Conservation (phyloP, 2,797 vertebrate genomes). For the Stomatorhinus walkeri region DNA sequence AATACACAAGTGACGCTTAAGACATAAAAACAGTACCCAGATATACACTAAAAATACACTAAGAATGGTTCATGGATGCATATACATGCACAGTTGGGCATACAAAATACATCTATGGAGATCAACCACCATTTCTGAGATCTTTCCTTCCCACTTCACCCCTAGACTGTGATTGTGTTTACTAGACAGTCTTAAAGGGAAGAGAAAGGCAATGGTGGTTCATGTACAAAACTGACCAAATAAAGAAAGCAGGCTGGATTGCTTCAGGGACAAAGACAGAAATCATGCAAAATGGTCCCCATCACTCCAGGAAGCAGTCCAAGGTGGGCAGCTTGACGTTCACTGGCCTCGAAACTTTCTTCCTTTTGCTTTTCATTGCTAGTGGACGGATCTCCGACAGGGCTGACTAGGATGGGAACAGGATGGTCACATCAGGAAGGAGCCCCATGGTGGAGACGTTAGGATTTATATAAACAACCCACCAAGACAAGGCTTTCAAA, state of each 20-base stretch:
- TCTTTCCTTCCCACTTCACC: background rate
- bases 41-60: background rate
- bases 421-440: conserved; percentile 10
- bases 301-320: conserved; percentile 72
- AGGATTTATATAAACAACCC: background rate
- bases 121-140: background rate
- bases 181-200: background rate
- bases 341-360: conserved; percentile 60
- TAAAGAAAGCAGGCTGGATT: background rate
- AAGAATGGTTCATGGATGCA: background rate
- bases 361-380: conserved; percentile 67
- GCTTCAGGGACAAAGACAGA: conserved; percentile 44
- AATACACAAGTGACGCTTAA: background rate
- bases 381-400: conserved; percentile 68
- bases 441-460: background rate
- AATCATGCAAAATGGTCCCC: conserved; percentile 53
- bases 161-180: background rate
- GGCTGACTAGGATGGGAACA: conserved; percentile 64
- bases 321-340: conserved; percentile 59
- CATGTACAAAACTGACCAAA: background rate
- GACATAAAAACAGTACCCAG: background rate
- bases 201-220: background rate
- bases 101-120: background rate
- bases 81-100: background rate
- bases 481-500: background rate